Percentiles rank a stretch among this genome's conserved stretches.
Conservation (phyloP, 2,797 vertebrate species). For the Sternotherus odoratus region DNA sequence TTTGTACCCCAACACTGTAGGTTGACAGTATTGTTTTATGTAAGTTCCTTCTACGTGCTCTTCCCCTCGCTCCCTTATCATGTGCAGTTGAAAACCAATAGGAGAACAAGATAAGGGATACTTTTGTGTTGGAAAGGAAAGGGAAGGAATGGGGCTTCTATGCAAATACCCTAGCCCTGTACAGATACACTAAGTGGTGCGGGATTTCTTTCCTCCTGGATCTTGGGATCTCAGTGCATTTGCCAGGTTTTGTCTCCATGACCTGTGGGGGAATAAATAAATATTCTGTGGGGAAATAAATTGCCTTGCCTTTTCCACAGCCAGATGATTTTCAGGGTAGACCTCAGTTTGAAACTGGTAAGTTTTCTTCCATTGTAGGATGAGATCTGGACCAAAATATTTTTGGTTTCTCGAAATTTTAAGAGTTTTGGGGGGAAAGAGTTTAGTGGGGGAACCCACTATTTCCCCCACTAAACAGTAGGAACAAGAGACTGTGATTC, state of each 20-base stretch:
- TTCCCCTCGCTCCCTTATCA: not conserved
- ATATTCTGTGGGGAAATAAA: not conserved
- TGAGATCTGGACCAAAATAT: not conserved
- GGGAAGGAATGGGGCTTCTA: not conserved
- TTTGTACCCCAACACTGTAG: not conserved
- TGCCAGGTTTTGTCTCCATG: fast-evolving
- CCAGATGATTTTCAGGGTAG: not conserved
- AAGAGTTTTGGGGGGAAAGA: not conserved
- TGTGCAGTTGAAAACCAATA: not conserved
- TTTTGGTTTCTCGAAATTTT: not conserved
- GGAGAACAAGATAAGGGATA: fast-evolving
- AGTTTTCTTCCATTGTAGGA: not conserved
- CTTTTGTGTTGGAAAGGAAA: not conserved
- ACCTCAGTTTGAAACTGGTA: not conserved
- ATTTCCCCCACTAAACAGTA: not conserved
- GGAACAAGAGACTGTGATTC: not conserved
- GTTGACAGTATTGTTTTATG: not conserved
- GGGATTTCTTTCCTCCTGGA: not conserved
- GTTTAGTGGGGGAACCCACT: too few relatives aligned
- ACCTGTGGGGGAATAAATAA: not conserved
- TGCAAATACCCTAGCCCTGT: not conserved
- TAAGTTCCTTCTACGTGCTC: not conserved
- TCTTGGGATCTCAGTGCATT: not conserved
- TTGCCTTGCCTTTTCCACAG: not conserved
- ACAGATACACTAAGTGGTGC: not conserved